Conservation (phyloP, 2,888 invertebrate species). For the Lottia scabra region DNA sequence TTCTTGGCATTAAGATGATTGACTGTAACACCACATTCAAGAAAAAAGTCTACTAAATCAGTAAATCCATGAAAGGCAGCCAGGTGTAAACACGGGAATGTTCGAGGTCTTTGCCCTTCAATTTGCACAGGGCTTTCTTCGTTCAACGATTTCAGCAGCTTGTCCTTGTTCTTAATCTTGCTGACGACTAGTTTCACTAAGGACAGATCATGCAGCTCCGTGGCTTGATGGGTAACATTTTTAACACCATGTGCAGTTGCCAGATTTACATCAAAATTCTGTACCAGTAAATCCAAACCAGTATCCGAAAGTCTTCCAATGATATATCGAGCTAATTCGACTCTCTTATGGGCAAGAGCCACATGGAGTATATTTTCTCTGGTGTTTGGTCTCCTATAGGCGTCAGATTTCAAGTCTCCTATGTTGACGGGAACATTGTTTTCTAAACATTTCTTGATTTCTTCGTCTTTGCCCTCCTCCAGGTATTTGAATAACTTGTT, state of each 20-base stretch:
- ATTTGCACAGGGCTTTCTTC: conserved; percentile 55
- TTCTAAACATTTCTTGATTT: conserved; percentile 17
- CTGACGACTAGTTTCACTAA: conserved; percentile 35
- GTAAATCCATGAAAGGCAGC: conserved; percentile 51
- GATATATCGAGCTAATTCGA: conserved; percentile 32
- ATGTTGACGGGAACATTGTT: conserved; percentile 1
- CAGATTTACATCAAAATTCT: conserved; percentile 40
- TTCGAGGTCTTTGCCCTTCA: conserved; percentile 61
- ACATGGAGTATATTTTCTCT: conserved; percentile 48
- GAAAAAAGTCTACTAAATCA: conserved; percentile 44
- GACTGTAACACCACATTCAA: conserved; percentile 45
- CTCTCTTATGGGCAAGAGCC: conserved; percentile 38
- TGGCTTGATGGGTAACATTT: conserved; percentile 56
- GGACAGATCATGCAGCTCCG: conserved; percentile 48
- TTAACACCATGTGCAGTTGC: conserved; percentile 46
- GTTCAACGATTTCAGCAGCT: conserved; percentile 30
- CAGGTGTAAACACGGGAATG: conserved; percentile 54
- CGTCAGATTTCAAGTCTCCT: conserved; percentile 5
- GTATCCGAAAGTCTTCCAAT: conserved; percentile 26
- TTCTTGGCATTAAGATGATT: conserved; percentile 57
- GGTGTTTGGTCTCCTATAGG: conserved; percentile 19
- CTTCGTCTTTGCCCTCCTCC: conserved; percentile 13
- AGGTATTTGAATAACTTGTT: conserved; percentile 29
- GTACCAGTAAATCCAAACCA: conserved; percentile 32
- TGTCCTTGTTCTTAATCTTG: conserved; percentile 21